Evolutionary conservation across 2,888 invertebrate genomes (phyloP), one percentile per base, ranked within the genome.

Genomic region (Diogma glabrata): DNA sequence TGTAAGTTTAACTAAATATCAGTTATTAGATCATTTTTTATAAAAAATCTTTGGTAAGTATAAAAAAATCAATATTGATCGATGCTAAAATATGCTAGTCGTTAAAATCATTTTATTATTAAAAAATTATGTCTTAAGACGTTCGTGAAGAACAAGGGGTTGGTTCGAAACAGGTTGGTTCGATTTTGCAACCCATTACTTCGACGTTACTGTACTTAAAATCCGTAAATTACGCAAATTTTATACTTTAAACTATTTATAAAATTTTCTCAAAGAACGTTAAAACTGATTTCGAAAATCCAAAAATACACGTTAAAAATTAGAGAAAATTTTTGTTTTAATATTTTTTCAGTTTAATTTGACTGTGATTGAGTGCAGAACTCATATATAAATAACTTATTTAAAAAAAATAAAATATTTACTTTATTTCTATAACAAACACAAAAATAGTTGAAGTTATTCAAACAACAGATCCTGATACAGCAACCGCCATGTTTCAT

Each of bases 401-500:
- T n/a, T 17, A 28, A 40, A 23, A 22, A 30, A 26, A 19, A 40
- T 17, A n/a, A 47, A 36, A 51, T 28, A 17, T 22, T 28, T 38
- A 54, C 5, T 50, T 22, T 36, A 47, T 48, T 30, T 36, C 22
- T 47, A 36, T 14, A 26, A 24, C 12, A 26, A 51, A 36, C 22
- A 30, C 19, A 49, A 23, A 16, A 46, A 14, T 72, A 87, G 87
- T 84, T 74, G 83, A 83, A 66, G 81, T 81, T 67, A 82, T 82
- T 64, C 75, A 75, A 61, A 77, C 72, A 59, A 75, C 77, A 60
- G 82, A 82, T 67, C 79, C 79, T 65, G 70, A 59, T 20, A 30
- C 48, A n/a, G n/a, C 48, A 46, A 24, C 46, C 46, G 7, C 22
- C 8, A 48, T n/a, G n/a, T n/a, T 30, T 5, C 30, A 4, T n/a